Evolutionary conservation across 53 echinoderm and acorn worm genomes (phyloP), one percentile per base, ranked within the genome.

Genomic region (Apostichopus leukothele): DNA sequence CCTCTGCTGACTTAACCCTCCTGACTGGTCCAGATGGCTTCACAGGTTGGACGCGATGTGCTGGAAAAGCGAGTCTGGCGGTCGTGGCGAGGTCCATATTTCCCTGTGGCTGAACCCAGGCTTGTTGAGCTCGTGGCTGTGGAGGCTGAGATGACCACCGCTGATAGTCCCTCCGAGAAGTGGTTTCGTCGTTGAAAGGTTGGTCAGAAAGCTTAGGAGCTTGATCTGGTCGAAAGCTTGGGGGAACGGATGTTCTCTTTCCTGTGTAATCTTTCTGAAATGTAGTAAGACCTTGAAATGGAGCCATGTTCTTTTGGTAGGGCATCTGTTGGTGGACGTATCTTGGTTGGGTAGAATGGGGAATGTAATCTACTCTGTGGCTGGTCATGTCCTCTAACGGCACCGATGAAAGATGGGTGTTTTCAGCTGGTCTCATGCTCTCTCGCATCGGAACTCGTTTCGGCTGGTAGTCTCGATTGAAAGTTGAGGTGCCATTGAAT

Each of bases 181-280:
- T 99, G 13, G 96, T 99, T 88, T 92, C 91, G 83, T 99, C 99
- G 14, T 96, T 96, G 76, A 99, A 98, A 3, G 99, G 99, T 51
- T 92, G 94, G 81, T 98, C 94, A 5, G 94, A 99, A 84, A 92
- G 91, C 53, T 96, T 12, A 3, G 99, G 94, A 5, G 90, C 89
- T 21, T 91, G 88, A 83, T 92, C 92, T 3, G 99, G 99, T 60
- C 95, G 95, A 89, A 94, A 99, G 91, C 94, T 99, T 18, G 93
- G 84, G 5, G 94, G 92, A 18, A 90, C 77, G 54, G 83, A 76
- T 11, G 89, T 95, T 9, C 93, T 86, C 89, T 96, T 94, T 4
- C 89, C 92, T 14, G 92, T 94, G 80, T 90, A 99, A 61, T 99
- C 99, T 9, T 92, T 90, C 91, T 92, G 90, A 90, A 93, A 90